Conservation (phyloP, 2,797 vertebrate genomes). For the Sebastes itinus region DNA sequence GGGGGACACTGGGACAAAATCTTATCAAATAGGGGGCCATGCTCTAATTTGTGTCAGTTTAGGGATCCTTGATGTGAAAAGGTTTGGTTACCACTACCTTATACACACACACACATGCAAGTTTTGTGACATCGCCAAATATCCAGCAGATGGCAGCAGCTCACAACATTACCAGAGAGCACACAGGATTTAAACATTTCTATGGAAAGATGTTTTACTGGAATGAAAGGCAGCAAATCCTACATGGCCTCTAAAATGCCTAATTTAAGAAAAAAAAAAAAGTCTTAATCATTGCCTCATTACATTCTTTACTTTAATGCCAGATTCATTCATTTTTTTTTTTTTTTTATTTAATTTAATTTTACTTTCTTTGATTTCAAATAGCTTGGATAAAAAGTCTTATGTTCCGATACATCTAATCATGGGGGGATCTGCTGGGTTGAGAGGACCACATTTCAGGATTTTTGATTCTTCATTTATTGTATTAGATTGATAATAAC, state of each 20-base stretch:
- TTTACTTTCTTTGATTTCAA: background rate
- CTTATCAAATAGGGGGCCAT: accelerated
- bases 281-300: background rate
- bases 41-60: too few species aligned
- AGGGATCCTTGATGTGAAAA: too few species aligned
- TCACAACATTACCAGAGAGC: background rate
- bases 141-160: conserved; percentile 69
- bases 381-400: background rate
- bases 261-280: background rate
- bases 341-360: background rate
- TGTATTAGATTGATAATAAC: background rate
- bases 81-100: accelerated
- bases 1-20: accelerated
- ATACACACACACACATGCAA: background rate
- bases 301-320: background rate
- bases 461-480: background rate
- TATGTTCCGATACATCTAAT: background rate
- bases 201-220: background rate
- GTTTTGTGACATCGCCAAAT: background rate
- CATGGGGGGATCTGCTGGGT: background rate
- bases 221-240: background rate
- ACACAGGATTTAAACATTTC: background rate
- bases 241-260: background rate
- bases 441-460: background rate
- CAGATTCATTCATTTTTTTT: background rate